Conservation (phyloP, 2,797 vertebrate genomes). For the Cossypha caffra region DNA sequence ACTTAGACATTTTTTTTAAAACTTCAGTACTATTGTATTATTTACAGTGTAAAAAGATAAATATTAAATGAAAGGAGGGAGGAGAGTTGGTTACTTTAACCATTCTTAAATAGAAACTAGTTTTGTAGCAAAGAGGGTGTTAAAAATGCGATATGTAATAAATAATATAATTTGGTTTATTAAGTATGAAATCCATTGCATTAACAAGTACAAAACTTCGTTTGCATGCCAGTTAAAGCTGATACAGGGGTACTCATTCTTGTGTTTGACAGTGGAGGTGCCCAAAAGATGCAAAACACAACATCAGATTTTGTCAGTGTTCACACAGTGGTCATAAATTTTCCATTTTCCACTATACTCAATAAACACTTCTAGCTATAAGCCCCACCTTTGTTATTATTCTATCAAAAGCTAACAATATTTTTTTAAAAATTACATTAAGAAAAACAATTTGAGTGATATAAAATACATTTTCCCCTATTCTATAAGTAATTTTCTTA, state of each 20-base stretch:
- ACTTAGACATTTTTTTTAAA: not conserved
- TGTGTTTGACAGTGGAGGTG: not conserved
- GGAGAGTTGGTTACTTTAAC: not conserved
- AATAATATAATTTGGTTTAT: not conserved
- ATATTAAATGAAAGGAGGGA: not conserved
- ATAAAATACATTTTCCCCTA: fast-evolving
- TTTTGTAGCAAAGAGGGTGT: not conserved
- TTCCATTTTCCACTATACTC: not conserved
- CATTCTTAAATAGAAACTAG: not conserved
- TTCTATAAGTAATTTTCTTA: not conserved
- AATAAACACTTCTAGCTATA: not conserved
- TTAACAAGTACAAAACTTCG: not conserved
- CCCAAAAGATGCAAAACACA: not conserved
- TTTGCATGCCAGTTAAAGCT: not conserved
- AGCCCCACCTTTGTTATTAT: not conserved
- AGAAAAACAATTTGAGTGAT: not conserved
- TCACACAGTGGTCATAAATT: not conserved
- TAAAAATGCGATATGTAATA: not conserved
- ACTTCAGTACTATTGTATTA: not conserved
- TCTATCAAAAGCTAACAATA: not conserved
- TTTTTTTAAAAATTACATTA: not conserved
- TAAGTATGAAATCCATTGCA: not conserved
- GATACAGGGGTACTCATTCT: not conserved
- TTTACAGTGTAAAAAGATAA: not conserved
- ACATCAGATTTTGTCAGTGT: not conserved